Percentiles rank a stretch among this genome's conserved stretches.
Conservation (phyloP, 2,797 vertebrate genomes). For the Pseudochaenichthys georgianus region DNA sequence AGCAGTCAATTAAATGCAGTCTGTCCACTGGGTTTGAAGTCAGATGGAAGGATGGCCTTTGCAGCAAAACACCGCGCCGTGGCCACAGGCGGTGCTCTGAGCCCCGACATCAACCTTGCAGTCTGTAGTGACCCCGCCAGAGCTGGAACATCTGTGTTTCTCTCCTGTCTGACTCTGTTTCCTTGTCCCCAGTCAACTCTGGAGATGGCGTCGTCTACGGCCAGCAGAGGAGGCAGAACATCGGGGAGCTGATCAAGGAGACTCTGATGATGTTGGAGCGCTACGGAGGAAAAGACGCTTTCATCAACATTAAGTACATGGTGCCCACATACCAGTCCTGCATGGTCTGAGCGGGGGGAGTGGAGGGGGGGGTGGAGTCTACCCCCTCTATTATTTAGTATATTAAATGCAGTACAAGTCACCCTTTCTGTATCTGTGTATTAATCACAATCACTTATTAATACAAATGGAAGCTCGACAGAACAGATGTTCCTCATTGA, state of each 20-base stretch:
- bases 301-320: slow-evolving; percentile 88
- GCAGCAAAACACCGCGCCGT: slow-evolving; percentile 21
- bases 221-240: slow-evolving; percentile 92
- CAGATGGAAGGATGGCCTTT: slow-evolving; percentile 66
- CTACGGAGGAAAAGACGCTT: slow-evolving; percentile 87
- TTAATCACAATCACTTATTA: background rate
- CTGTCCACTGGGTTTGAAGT: slow-evolving; percentile 65
- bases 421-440: slow-evolving; percentile 9
- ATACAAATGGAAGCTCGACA: background rate
- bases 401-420: slow-evolving; percentile 24
- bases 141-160: slow-evolving; percentile 5
- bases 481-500: slow-evolving; percentile 23
- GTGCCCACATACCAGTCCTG: slow-evolving; percentile 87
- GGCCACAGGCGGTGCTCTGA: slow-evolving; percentile 62
- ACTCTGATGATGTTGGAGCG: slow-evolving; percentile 88
- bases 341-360: slow-evolving; percentile 51
- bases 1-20: slow-evolving; percentile 66
- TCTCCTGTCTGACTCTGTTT: slow-evolving; percentile 27
- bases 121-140: slow-evolving; percentile 17
- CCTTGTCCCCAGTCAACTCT: slow-evolving; percentile 84
- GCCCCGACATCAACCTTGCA: slow-evolving; percentile 29
- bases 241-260: slow-evolving; percentile 93
- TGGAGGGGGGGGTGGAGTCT: too few species aligned
- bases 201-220: slow-evolving; percentile 93
- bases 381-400: background rate